phyloP scores from a whole-genome alignment of 2,797 vertebrate genomes.

The Limosa lapponica region DNA sequence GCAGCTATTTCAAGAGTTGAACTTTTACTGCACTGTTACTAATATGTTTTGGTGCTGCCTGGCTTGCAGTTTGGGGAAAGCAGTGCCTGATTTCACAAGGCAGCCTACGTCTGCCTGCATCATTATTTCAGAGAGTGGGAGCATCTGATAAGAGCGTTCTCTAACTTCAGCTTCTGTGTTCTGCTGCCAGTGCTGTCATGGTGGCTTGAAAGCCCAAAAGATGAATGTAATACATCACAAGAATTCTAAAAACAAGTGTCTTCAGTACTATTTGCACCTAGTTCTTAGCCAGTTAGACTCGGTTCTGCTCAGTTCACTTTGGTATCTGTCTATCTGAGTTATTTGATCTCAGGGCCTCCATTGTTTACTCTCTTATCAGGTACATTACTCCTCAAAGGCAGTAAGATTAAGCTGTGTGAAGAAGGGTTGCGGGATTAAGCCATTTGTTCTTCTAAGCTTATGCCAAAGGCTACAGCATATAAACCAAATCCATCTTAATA shows the following conservation, averaged over 20 bases:
- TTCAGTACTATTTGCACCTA: background rate
- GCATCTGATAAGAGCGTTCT: background rate
- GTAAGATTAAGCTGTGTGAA: background rate
- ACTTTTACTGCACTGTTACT: background rate
- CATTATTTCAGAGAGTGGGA: background rate
- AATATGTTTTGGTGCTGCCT: accelerated
- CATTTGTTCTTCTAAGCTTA: constrained; percentile 16
- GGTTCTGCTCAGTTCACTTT: background rate
- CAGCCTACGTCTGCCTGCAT: background rate
- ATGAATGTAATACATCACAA: background rate
- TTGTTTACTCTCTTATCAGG: background rate
- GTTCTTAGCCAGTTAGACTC: background rate
- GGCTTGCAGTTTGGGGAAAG: background rate
- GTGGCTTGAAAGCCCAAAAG: background rate
- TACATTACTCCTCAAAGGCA: background rate
- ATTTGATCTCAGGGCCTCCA: background rate
- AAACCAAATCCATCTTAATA: constrained; percentile 27
- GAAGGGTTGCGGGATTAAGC: background rate
- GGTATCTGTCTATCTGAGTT: background rate
- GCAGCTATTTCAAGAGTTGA: background rate
- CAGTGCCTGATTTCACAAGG: background rate
- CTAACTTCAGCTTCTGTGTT: background rate
- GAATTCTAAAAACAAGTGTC: background rate
- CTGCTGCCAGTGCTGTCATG: background rate
- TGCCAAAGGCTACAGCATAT: background rate